Base-by-base conservation (phyloP, 2,797 vertebrate genomes). In the Dendrocincla tyrannina region DNA sequence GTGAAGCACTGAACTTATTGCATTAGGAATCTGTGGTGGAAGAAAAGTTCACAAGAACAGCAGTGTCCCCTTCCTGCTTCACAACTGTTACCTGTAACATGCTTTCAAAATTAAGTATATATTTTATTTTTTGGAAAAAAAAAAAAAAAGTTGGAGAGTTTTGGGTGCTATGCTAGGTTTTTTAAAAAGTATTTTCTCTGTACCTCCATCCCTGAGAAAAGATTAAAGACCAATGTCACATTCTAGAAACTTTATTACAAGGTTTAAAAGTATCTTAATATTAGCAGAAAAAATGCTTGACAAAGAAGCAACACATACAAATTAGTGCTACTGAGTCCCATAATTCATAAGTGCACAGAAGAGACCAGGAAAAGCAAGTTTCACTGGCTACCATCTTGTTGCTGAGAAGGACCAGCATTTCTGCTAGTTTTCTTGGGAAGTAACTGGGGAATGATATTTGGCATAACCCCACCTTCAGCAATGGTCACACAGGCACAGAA, bases 401-500 rank as follows among this genome's bases (percentile, higher is more conserved):
- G 83, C 97, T 98, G 16, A 98, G 96, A 47, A 98, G 82, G 5
- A 98, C 86, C 13, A 74, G 69, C 3, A 97, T 63, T 14, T 68
- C 13, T 10, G 14, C 2, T 5, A 17, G 97, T 97, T 95, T 96
- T 99, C 95, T 98, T 98, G 1, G 98, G 98, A 52, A 98, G 94
- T 10, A 99, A 98, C 19, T 83, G 79, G 5, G 97, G 89, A 23
- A 97, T 97, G 60, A 98, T 98, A 44, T 98, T 98, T 7, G 98
- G 98, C 14, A 98, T 55, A 27, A 98, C 98, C 0, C 98, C 98
- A 0, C 98, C 98, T 2, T 99, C 97, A 6, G 98, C 97, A 46
- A 98, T 97, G 0, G 96, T 98, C 88, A 98, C 98, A 0, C 56
- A 81, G 11, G 94, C 91, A 55, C 98, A 95, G 19, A 98, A 78